phyloP scores from a whole-genome alignment of 2,113 vertebrate genomes.

The Rhinoderma darwinii region DNA sequence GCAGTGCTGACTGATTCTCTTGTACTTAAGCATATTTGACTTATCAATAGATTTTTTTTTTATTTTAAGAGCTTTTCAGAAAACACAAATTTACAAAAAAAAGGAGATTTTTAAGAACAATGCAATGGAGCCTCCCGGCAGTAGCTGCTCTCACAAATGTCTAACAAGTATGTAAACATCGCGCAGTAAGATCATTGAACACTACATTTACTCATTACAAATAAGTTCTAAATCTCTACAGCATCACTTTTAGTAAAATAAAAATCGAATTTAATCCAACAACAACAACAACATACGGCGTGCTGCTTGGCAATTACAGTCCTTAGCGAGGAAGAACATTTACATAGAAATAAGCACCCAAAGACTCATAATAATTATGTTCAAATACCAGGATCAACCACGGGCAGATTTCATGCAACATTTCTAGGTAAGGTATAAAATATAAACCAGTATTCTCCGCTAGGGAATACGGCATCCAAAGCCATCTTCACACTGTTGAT shows the following conservation, averaged over 20 bases:
- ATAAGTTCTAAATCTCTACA: neutral
- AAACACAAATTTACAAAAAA: neutral
- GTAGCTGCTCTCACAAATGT: neutral
- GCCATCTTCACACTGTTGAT: neutral
- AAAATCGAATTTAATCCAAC: neutral
- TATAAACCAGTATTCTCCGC: neutral
- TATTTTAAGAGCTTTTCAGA: too few species aligned
- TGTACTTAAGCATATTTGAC: too few species aligned
- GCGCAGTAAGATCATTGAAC: neutral
- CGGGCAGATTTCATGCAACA: neutral
- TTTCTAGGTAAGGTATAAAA: neutral
- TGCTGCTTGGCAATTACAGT: constrained; percentile 5
- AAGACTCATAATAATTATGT: constrained; percentile 4
- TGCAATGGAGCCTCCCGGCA: neutral
- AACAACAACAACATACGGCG: constrained; percentile 23
- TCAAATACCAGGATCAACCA: neutral
- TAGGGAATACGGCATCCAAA: neutral
- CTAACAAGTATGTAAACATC: neutral
- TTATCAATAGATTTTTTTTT: too few species aligned
- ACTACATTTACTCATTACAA: neutral
- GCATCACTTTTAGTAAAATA: constrained; percentile 24
- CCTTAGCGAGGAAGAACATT: neutral
- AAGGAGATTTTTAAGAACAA: neutral
- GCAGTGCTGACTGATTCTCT: too few species aligned
- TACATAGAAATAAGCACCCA: constrained; percentile 12